Evolutionary conservation across 2,113 vertebrate species (phyloP), one percentile per base, ranked within the genome.

Genomic region (Accipiter cooperii): DNA sequence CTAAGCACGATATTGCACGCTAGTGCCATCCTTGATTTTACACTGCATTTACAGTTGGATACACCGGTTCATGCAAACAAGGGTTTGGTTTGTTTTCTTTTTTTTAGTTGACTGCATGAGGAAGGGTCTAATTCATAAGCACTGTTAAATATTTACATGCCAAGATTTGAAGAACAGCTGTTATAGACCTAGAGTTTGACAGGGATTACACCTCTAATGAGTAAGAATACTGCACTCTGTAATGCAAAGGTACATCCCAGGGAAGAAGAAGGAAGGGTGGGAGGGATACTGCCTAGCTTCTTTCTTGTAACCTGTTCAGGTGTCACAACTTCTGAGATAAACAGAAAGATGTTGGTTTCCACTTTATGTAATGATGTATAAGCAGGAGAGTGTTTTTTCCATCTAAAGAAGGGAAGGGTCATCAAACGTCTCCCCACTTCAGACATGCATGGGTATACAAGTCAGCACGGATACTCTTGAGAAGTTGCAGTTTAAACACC

Each of bases 401-500:
- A 55, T 36, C 14, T 28, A 10, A 58, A 57, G 46, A 33, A 75
- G 34, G 12, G 18, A 78, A 76, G 20, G 52, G 12, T 33, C n/a
- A 44, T 10, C 58, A 42, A 31, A 24, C 2, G 1, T 26, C 31
- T 65, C 29, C 40, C 54, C 5, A 8, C 1, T 1, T 28, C 13
- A 36, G 22, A 26, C 0, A 1, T 3, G 3, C 7, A 6, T 0
- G 1, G 40, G 26, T 52, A 4, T 20, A 28, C 8, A 42, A 88
- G 70, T 33, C 57, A 88, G 58, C 55, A 26, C 0, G 1, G 34
- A 36, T 36, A 5, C 44, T 58, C 71, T 61, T 5, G 7, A 58
- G 63, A 42, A 46, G 63, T 2, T 77, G 60, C 49, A 66, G 60
- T 87, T 91, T 54, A 84, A 96, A 84, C 33, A 54, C 9, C 13